Base-by-base conservation (phyloP, 2,888 invertebrate species). In the Melipona bicolor region DNA sequence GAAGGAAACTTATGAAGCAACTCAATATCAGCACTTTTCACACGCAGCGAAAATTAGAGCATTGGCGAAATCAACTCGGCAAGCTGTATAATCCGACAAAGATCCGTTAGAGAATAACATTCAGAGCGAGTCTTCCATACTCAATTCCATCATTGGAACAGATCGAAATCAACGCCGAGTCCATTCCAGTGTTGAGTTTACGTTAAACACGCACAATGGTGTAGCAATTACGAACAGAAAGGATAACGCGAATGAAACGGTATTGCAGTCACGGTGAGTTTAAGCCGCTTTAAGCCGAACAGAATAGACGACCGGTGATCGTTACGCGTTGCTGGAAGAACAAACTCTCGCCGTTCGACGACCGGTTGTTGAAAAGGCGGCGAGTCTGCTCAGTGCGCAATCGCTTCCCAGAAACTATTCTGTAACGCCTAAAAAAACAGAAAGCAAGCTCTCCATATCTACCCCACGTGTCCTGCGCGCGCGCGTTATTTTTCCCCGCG, bases 321-420 rank as follows among this genome's bases (percentile, higher is more conserved):
- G 61, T 72, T 36, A 21, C 62, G 64, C 73, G 72, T 19, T 0
- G 61, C 61, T 21, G 21, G 49, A 72, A 72, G 72, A 72, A 61
- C 72, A 72, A 72, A 72, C 72, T 49, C 15, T 32, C 32, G 62
- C 61, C 62, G 15, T 62, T 62, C 49, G 68, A 77, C 61, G 68
- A 52, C 52, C 72, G 61, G 61, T 72, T 24, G 72, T 61, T 49
- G 67, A 67, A 67, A 43, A 56, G 27, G 54, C 43, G 65, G 24
- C 54, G 65, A 52, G 52, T 24, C 19, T 43, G 36, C 54, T 13
- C 21, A 4, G 11, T n/a, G 50, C 24, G 77, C 36, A 27, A 77
- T 43, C 24, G 32, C 36, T 80, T 80, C 78, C 3, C 27, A 49
- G 80, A 78, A 78, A 13, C 52, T 36, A 21, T 78, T 65, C 67